Evolutionary conservation across 1,140 invertebrate species (phyloP).

Genomic region (Megalopta genalis): DNA sequence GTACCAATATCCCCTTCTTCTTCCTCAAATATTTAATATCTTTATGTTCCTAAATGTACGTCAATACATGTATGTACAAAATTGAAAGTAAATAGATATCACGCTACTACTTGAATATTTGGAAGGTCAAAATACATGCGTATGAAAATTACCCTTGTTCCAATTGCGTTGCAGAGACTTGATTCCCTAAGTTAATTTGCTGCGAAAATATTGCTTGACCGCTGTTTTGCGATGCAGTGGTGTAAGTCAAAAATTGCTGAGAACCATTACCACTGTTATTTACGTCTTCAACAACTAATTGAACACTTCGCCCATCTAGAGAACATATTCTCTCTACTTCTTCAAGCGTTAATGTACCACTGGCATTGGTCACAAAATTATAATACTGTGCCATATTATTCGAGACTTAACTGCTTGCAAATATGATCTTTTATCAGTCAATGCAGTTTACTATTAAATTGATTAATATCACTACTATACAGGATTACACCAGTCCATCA

Average conservation of each 20-base stretch:
- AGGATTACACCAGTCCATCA: constrained; percentile 68
- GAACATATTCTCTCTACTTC: constrained; percentile 72
- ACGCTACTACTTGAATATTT: constrained; percentile 43
- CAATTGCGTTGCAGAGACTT: constrained; percentile 67
- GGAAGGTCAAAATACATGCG: constrained; percentile 54
- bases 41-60: neutral
- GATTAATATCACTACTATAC: constrained; percentile 55
- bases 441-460: constrained; percentile 52
- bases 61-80: neutral
- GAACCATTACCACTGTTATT: constrained; percentile 71
- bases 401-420: constrained; percentile 54
- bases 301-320: constrained; percentile 73
- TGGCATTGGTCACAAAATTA: constrained; percentile 74
- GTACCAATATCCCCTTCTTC: constrained; percentile 42
- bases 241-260: constrained; percentile 70
- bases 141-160: constrained; percentile 74
- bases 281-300: constrained; percentile 73
- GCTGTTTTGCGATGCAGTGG: constrained; percentile 67
- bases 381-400: constrained; percentile 79
- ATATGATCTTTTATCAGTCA: constrained; percentile 59
- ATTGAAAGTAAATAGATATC: constrained; percentile 26
- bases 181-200: constrained; percentile 71
- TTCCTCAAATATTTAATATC: constrained; percentile 31
- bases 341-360: constrained; percentile 73
- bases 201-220: constrained; percentile 69